Evolutionary conservation across 2,113 vertebrate genomes (phyloP), one percentile per base, ranked within the genome.

Genomic region (Siphamia tubifer): DNA sequence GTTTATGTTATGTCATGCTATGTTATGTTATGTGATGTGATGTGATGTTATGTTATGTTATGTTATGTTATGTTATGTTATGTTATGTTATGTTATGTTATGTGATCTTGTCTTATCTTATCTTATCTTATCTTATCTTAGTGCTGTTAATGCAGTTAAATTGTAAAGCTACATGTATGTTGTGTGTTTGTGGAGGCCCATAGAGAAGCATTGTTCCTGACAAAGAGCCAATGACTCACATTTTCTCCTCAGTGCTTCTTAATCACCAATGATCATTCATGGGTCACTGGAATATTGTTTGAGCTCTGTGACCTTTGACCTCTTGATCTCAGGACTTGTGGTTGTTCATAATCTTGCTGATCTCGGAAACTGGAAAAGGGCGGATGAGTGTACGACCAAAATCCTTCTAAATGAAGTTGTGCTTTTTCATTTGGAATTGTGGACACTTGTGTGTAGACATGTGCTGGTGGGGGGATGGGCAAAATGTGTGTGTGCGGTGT

Each of bases 231-330:
- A 5, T 31, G 38, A 57, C 45, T 77, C 15, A 51, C 28, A 38
- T 74, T 69, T 69, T 60, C 61, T 7, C 19, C 51, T 58, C 7
- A 51, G 52, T 52, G 31, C 65, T 53, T 75, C 65, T 54, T 75
- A 70, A 76, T 71, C 61, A 55, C 43, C 53, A 52, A 0, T 19
- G 54, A 79, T 78, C 74, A 76, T 77, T 85, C 68, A 66, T 55
- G 66, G 79, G 76, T 82, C 87, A 77, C 45, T 7, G 55, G 70
- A 73, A 79, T 70, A 44, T 79, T 86, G 83, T 86, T 62, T 7
- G 39, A 68, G 87, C 79, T 85, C 81, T 74, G 47, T 84, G 81
- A 87, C 81, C 83, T 79, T 66, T 79, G 73, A 82, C 67, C 58
- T 61, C 42, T 32, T 70, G 65, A 72, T 49, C 81, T 71, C 49